phyloP scores from a whole-genome alignment of 2,113 vertebrate genomes.

The Hirundichthys speculiger region DNA sequence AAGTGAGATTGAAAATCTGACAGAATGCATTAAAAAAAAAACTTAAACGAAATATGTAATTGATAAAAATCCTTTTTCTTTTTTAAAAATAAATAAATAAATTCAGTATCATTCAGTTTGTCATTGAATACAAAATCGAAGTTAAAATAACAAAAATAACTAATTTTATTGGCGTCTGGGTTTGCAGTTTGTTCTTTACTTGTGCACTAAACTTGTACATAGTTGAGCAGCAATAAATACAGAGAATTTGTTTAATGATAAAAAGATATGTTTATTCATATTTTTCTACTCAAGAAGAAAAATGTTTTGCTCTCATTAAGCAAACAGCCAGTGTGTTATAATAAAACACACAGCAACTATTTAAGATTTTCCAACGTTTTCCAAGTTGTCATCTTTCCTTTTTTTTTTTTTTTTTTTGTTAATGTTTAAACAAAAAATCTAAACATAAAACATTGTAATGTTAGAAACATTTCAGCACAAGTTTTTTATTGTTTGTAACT shows the following conservation, averaged over 20 bases:
- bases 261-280: conserved; percentile 43
- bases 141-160: neutral
- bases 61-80: too few relatives aligned
- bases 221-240: conserved; percentile 22
- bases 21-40: too few relatives aligned
- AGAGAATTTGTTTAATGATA: conserved; percentile 37
- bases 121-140: too few relatives aligned
- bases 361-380: conserved; percentile 3
- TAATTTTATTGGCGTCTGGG: neutral
- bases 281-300: conserved; percentile 69
- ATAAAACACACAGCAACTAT: conserved; percentile 6
- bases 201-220: neutral
- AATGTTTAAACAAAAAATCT: too few relatives aligned
- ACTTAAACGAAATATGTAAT: too few relatives aligned
- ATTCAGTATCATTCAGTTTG: too few relatives aligned
- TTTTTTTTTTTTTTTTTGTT: conserved; percentile 12
- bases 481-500: conserved; percentile 19
- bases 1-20: too few relatives aligned
- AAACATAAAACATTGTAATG: conserved; percentile 20
- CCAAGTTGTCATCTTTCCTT: conserved; percentile 3
- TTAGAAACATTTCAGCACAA: conserved; percentile 21
- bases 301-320: conserved; percentile 1
- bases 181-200: neutral
- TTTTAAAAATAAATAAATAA: too few relatives aligned
- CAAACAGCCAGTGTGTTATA: conserved; percentile 37